Evolutionary conservation across 1,140 invertebrate species (phyloP).

Genomic region (Drosophila sproati): DNA sequence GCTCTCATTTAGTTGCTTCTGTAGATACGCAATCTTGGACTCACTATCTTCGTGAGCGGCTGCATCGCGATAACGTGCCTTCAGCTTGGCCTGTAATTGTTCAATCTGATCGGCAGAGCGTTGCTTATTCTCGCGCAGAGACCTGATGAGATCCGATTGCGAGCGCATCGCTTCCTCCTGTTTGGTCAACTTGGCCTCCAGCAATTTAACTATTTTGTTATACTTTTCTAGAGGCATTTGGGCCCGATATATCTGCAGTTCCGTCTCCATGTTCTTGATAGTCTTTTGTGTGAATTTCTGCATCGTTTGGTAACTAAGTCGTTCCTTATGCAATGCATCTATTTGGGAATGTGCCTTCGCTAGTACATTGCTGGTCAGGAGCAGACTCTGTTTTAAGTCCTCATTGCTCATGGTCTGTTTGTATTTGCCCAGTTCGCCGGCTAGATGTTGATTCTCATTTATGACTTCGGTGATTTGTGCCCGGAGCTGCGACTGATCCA

Average conservation of each 20-base stretch:
- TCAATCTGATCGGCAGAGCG: constrained; percentile 36
- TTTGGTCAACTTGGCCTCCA: constrained; percentile 42
- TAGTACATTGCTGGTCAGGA: constrained; percentile 56
- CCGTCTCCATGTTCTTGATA: constrained; percentile 67
- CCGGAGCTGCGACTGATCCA: constrained; percentile 44
- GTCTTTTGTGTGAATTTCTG: constrained; percentile 58
- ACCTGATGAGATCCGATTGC: constrained; percentile 59
- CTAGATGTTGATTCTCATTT: constrained; percentile 55
- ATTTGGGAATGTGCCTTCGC: constrained; percentile 58
- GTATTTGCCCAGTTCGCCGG: constrained; percentile 35
- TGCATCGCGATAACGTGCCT: background rate
- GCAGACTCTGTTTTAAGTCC: constrained; percentile 40
- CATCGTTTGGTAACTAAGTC: constrained; percentile 31
- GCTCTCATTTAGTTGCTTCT: constrained; percentile 54
- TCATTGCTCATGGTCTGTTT: constrained; percentile 12
- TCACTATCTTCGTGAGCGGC: constrained; percentile 5
- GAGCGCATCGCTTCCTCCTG: constrained; percentile 59
- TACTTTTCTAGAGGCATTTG: constrained; percentile 54
- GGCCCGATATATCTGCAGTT: constrained; percentile 64
- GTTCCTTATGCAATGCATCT: constrained; percentile 55
- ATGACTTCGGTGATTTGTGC: constrained; percentile 42
- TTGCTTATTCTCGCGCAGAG: constrained; percentile 61
- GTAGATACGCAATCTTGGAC: constrained; percentile 22
- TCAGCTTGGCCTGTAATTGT: constrained; percentile 41
- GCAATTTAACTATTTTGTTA: constrained; percentile 40